Percentiles rank a stretch among this genome's conserved stretches.
phyloP scores from a whole-genome alignment of 2,113 vertebrate species.

The Murina feae region DNA sequence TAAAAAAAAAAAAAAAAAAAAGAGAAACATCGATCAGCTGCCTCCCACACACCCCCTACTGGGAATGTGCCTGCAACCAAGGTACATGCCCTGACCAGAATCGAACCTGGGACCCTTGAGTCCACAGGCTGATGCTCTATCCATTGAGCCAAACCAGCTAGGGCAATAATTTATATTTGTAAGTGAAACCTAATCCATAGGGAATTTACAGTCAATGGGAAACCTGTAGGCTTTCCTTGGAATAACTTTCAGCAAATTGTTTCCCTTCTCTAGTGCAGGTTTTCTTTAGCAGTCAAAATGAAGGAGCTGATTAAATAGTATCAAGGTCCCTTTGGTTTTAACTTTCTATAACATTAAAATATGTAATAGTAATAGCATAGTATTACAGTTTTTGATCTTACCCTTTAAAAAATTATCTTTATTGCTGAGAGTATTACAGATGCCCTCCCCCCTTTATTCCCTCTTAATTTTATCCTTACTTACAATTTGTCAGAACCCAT shows the following conservation, averaged over 20 bases:
- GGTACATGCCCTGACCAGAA: too few species aligned
- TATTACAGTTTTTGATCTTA: neutral
- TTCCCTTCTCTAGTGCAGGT: constrained; percentile 17
- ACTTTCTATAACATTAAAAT: neutral
- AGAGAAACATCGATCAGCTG: too few species aligned
- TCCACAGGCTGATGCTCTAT: too few species aligned
- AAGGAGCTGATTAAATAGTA: constrained; percentile 13
- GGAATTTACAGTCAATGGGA: constrained; percentile 28
- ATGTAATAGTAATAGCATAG: neutral
- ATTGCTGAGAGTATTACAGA: neutral
- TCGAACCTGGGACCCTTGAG: too few species aligned
- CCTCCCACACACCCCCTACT: too few species aligned
- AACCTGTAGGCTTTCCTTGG: constrained; percentile 12
- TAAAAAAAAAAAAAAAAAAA: too few species aligned
- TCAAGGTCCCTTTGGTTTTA: neutral
- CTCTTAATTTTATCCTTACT: neutral
- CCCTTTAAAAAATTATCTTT: neutral
- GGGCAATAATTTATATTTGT: constrained; percentile 16
- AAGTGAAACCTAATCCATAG: constrained; percentile 33
- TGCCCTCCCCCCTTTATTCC: neutral
- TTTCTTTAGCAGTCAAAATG: constrained; percentile 19
- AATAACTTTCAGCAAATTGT: constrained; percentile 17
- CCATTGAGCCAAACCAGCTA: too few species aligned
- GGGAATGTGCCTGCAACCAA: too few species aligned
- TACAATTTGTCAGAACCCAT: neutral